Evolutionary conservation across 2,888 invertebrate species (phyloP), one percentile per base, ranked within the genome.

Genomic region (Polymixis flavicincta): DNA sequence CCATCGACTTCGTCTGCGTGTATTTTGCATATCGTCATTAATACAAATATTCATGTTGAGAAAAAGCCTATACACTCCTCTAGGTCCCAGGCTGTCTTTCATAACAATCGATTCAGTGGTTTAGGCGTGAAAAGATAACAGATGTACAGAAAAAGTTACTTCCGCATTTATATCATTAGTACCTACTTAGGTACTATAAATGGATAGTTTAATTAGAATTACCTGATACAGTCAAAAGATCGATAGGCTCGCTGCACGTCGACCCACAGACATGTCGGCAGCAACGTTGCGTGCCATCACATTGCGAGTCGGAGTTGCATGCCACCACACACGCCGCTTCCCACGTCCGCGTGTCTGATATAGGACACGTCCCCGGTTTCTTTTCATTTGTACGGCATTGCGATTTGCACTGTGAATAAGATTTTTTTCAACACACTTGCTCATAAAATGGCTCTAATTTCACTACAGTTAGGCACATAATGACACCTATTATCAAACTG

Each of bases 221-320:
- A 98, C 97, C 97, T 94, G 97, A 90, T 91, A 97, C 89, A 85
- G 96, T 94, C 85, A 97, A 90, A 76, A 98, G 93, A 74, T 97
- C 97, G 11, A 96, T 88, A 0, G 98, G 97, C 50, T 97, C 96
- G 89, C 97, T 97, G 91, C 98, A 98, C 37, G 97, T 97, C 32
- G 97, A 95, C 0, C 98, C 98, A 87, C 98, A 98, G 42, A 96
- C 94, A 80, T 97, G 97, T 55, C 95, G 96, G 88, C 98, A 98
- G 91, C 98, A 98, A 83, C 98, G 97, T 77, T 97, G 97, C 2
- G 97, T 97, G 80, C 97, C 97, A 17, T 97, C 97, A 90, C 98
- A 98, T 86, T 98, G 97, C 0, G 97, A 97, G 89, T 98, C 98
- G n/a, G 94, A 91, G 78, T 94, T 92, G 89, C 98, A 98, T 4